These are phyloP conservation scores for Tiliacea aurago DNA, from an alignment of 2,888 invertebrate species.

Conservation along the genomic window DNA sequence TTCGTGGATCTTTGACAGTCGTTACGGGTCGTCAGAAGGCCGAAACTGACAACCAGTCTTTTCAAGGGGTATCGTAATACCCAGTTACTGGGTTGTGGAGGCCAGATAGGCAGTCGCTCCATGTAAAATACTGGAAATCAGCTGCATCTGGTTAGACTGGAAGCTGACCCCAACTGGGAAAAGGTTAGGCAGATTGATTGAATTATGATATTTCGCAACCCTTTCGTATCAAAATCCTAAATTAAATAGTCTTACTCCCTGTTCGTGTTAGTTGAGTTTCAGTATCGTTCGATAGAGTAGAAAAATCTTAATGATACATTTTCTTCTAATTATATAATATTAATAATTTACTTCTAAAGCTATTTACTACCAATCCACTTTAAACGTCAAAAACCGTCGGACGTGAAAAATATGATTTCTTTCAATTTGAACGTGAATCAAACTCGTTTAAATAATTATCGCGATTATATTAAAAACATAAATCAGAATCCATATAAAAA, in stretches of 20 bases:
- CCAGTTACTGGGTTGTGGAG: too few relatives aligned
- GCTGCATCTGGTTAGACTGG: too few relatives aligned
- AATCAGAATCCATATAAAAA: conserved; percentile 5
- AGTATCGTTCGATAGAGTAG: not conserved
- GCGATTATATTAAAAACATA: not conserved
- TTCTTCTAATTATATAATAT: conserved; percentile 15
- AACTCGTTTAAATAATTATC: not conserved
- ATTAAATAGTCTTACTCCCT: conserved; percentile 13
- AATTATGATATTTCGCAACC: conserved; percentile 2
- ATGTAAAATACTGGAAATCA: too few relatives aligned
- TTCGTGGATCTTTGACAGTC: too few relatives aligned
- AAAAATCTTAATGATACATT: conserved; percentile 10
- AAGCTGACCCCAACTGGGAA: too few relatives aligned
- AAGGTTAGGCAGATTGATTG: too few relatives aligned
- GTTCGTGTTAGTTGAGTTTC: not conserved
- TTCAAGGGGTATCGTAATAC: too few relatives aligned
- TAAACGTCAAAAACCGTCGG: conserved; percentile 37
- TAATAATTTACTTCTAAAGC: not conserved
- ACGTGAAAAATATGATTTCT: conserved; percentile 6
- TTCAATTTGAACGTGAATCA: conserved; percentile 1
- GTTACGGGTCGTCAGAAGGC: too few relatives aligned
- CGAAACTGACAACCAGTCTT: too few relatives aligned
- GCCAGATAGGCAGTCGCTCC: too few relatives aligned
- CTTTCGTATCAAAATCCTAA: conserved; percentile 13
- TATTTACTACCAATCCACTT: conserved; percentile 11